phyloP scores from a whole-genome alignment of 2,888 invertebrate species.

The Dexiosoma caninum region DNA sequence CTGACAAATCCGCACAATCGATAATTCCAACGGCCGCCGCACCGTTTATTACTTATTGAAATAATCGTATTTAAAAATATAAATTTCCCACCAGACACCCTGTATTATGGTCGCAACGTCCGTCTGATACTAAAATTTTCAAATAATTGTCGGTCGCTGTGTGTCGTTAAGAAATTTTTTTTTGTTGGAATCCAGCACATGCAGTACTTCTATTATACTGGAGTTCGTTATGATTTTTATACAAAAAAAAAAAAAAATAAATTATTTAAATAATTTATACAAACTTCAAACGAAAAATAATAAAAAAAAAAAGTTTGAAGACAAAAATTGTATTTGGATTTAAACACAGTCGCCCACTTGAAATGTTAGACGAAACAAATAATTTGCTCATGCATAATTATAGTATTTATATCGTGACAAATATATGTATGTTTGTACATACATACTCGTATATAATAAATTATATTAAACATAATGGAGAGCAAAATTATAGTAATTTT shows the following conservation, averaged over 20 bases:
- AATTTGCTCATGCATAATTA: conserved; percentile 29
- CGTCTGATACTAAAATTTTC: conserved; percentile 17
- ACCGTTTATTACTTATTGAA: no score
- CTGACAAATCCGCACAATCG: no score
- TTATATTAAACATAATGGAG: neutral
- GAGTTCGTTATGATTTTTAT: conserved; percentile 2
- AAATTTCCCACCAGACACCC: no score
- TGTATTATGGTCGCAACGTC: no score
- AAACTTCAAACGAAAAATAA: conserved; percentile 12
- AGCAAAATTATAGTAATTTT: neutral
- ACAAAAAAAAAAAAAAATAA: neutral
- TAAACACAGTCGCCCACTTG: conserved; percentile 41
- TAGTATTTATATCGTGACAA: neutral
- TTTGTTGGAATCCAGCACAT: conserved; percentile 32
- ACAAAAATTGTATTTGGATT: conserved; percentile 14
- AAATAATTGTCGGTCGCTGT: conserved; percentile 24
- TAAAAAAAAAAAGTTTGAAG: neutral
- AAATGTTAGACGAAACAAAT: conserved; percentile 12
- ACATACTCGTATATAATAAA: no score
- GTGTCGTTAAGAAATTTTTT: conserved; percentile 5
- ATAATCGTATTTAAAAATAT: no score
- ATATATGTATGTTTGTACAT: neutral
- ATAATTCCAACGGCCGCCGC: no score
- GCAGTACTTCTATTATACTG: neutral
- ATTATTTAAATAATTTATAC: conserved; percentile 24